phyloP scores from a whole-genome alignment of 2,888 invertebrate species.

The Stenolophus ochropezus region DNA sequence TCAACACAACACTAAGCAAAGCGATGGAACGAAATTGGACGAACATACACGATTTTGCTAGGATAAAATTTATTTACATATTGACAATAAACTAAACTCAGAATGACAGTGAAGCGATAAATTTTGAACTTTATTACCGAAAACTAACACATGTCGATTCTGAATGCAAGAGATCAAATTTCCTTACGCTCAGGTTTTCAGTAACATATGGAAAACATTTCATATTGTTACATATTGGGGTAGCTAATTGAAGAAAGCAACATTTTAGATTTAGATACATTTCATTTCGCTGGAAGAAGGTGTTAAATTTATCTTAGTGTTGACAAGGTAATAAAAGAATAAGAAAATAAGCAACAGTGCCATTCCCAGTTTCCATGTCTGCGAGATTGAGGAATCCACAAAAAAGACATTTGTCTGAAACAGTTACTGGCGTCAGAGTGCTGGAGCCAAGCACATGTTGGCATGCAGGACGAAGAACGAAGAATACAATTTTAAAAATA shows the following conservation, averaged over 20 bases:
- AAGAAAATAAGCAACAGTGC: conserved; percentile 48
- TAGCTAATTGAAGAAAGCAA: neutral
- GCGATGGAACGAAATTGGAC: too few species aligned
- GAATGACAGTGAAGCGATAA: too few species aligned
- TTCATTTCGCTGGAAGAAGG: neutral
- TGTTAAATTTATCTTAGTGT: conserved; percentile 41
- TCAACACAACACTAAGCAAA: too few species aligned
- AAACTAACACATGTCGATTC: too few species aligned
- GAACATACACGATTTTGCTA: too few species aligned
- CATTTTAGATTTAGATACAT: neutral
- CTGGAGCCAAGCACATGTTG: conserved; percentile 20
- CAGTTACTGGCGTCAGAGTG: conserved; percentile 14
- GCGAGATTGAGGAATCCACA: conserved; percentile 44
- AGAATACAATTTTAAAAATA: conserved; percentile 37
- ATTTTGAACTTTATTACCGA: too few species aligned
- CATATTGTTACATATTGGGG: neutral
- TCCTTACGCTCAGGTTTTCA: too few species aligned
- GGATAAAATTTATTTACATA: too few species aligned
- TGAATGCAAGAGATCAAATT: too few species aligned
- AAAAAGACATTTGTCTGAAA: conserved; percentile 46
- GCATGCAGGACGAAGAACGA: conserved; percentile 3
- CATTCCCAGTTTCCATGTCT: neutral
- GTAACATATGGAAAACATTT: neutral
- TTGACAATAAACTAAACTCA: too few species aligned
- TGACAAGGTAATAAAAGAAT: conserved; percentile 47